Evolutionary conservation across 1,140 invertebrate species (phyloP), one percentile per base, ranked within the genome.

Genomic region (Aleiodes sp.): DNA sequence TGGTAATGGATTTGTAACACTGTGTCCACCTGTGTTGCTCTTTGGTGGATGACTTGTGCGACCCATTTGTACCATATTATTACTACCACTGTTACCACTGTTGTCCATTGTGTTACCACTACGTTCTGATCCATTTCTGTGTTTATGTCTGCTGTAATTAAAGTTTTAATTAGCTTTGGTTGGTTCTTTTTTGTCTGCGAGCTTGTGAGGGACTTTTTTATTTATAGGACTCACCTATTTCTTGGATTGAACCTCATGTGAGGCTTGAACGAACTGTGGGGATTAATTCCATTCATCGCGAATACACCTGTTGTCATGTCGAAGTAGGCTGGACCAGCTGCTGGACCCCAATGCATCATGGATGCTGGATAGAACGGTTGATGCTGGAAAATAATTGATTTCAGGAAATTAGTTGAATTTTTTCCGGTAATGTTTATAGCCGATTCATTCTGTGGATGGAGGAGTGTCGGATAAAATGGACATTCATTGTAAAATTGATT

Each of bases 261-360:
- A 80, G 82, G 87, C 74, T 84, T 90, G 80, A 89, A 93, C 64
- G 89, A 83, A 63, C 82, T 85, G 78, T 92, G 92, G 31, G 92
- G 92, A 28, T 92, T 87, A 60, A 94, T 84, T 41, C 92, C 92
- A 84, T 94, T 94, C 74, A 92, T 87, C 64, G 91, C 88, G 81
- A 93, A 93, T 56, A 94, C 89, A 77, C 88, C 87, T 74, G 90
- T 87, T 14, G 65, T 16, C 75, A 94, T 89, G 76, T 93, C 92
- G 78, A 91, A 93, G 81, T 90, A 93, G 63, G 89, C 87, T 70
- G 89, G 86, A 76, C 87, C 86, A 69, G 84, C 83, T 12, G 88
- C 83, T 12, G 88, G 78, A 65, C 86, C 85, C 89, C 90, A 91
- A 65, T 88, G 86, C 81, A 88, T 87, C 78, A 89, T 84, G 78